Evolutionary conservation across 2,797 vertebrate species (phyloP).

Genomic region (Gouania willdenowi): DNA sequence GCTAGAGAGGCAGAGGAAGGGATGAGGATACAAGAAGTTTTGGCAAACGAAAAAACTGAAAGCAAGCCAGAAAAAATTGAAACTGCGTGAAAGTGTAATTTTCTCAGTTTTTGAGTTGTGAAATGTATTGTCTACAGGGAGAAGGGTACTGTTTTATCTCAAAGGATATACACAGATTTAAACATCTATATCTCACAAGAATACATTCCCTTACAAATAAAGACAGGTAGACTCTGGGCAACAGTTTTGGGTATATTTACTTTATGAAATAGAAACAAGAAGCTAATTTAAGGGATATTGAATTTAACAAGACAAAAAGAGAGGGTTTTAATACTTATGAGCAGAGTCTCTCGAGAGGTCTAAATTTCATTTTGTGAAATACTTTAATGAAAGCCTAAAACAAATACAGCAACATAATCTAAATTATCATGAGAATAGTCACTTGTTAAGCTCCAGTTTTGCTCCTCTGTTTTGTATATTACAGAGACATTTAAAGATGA

Average conservation of each 20-base stretch:
- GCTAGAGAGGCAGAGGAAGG: slow-evolving; percentile 11
- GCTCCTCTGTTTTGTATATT: slow-evolving; percentile 2
- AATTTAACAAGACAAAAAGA: neutral
- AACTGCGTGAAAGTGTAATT: slow-evolving; percentile 32
- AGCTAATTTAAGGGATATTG: neutral
- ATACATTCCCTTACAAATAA: slow-evolving; percentile 44
- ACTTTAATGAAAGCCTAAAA: too few relatives aligned
- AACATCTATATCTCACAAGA: slow-evolving; percentile 23
- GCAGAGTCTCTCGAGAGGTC: neutral
- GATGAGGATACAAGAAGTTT: too few relatives aligned
- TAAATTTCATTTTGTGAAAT: too few relatives aligned
- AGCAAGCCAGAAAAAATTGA: slow-evolving; percentile 4
- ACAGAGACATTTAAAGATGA: slow-evolving; percentile 29
- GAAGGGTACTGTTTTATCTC: slow-evolving; percentile 29
- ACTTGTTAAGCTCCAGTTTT: slow-evolving; percentile 12
- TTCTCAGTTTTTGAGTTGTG: slow-evolving; percentile 8
- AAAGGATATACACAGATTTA: slow-evolving; percentile 23
- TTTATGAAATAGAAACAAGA: neutral
- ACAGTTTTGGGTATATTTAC: neutral
- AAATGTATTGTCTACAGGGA: slow-evolving; percentile 23
- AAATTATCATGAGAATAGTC: too few relatives aligned
- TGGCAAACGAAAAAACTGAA: too few relatives aligned
- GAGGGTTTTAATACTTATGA: slow-evolving; percentile 13
- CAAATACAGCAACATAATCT: too few relatives aligned
- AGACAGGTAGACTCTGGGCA: slow-evolving; percentile 18